Evolutionary conservation across 2,888 invertebrate species (phyloP), one percentile per base, ranked within the genome.

Genomic region (Malthinus seriepunctatus): DNA sequence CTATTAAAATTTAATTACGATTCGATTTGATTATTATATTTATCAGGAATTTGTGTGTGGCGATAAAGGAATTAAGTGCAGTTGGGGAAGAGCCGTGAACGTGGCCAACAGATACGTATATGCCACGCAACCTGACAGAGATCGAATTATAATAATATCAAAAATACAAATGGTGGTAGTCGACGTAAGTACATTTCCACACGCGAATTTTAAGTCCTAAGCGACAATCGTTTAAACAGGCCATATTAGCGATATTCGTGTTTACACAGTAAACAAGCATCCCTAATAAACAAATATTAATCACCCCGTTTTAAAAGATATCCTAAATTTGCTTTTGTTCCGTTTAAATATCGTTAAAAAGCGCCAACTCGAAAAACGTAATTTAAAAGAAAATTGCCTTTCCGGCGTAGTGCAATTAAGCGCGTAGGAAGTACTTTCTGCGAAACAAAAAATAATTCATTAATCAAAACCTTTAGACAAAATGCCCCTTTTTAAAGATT

Each of bases 101-200:
- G 88, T 90, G 5, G 86, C 85, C 42, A 85, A 88, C 72, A 80
- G 86, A 63, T 89, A 88, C 73, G 85, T 90, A 23, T 90, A 89
- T 73, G 87, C 86, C 10, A 86, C 86, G 1, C 90, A 90, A 74
- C 89, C 90, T 6, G 81, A 82, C 60, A 82, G 86, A 67, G 87
- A 89, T 77, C 80, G 90, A 49, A 83, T 90, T 44, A 79, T 90
- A 32, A 86, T 90, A 50, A 86, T 90, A 69, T 88, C 88, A 71
- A 86, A 87, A 69, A 81, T 84, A 61, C 88, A 88, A 73, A 86
- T 87, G 86, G 86, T 87, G 32, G 87, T 88, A 12, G 87, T 88
- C 14, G 88, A 88, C 71, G 85, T 86, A 69, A 73, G 72, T 65
- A 54, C 37, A 32, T 5, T n/a, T 23, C 23, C 5, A 23, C 23